Percentiles rank a stretch among this genome's conserved stretches.
These are phyloP conservation scores for Cyanistes caeruleus DNA, from an alignment of 2,113 vertebrate species.

Conservation along the genomic window DNA sequence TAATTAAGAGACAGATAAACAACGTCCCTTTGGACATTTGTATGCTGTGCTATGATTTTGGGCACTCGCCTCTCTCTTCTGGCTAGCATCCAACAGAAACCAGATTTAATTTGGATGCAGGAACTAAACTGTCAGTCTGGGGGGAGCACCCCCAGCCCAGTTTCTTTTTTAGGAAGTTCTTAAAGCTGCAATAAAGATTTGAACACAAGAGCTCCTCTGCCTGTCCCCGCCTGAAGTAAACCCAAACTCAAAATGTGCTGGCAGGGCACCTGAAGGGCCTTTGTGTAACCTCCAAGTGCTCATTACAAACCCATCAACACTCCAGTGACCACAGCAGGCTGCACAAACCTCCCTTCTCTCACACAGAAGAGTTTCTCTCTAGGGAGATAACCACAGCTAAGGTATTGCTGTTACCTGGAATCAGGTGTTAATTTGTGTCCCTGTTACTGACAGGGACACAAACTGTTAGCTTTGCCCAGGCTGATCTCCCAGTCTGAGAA, in stretches of 20 bases:
- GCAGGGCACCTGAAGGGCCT: neutral
- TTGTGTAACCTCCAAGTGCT: neutral
- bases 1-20: neutral
- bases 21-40: neutral
- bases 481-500: neutral
- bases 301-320: neutral
- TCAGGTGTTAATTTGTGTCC: too few relatives aligned
- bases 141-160: rapidly evolving
- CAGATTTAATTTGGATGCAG: neutral
- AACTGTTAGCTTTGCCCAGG: neutral
- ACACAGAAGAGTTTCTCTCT: neutral
- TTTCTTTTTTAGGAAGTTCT: neutral
- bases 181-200: neutral
- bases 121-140: neutral
- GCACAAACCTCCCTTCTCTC: neutral
- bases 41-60: neutral
- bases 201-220: neutral
- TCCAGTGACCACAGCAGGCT: neutral
- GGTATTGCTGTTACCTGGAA: neutral
- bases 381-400: neutral
- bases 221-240: neutral
- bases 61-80: neutral
- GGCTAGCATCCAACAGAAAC: neutral
- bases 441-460: too few relatives aligned
- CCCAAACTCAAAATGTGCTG: neutral